Evolutionary conservation across 2,888 invertebrate genomes (phyloP).

Genomic region (Dicycla oo): DNA sequence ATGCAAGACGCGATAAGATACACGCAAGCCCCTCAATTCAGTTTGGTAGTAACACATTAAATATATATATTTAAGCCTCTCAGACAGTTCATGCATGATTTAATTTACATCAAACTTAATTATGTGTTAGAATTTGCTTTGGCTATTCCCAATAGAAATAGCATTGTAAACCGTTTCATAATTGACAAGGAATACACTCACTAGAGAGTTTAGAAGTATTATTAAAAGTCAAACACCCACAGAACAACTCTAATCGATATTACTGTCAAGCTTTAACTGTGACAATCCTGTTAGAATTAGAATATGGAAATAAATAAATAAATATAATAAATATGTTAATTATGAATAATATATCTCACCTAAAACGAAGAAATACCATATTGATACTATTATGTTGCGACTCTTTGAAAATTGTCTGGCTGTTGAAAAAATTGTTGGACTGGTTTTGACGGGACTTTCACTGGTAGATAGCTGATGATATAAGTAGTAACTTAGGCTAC

Average conservation of each 20-base stretch:
- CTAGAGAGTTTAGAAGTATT: not conserved
- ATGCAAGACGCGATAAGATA: conserved; percentile 34
- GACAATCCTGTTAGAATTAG: not conserved
- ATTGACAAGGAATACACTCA: not conserved
- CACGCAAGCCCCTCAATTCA: conserved; percentile 11
- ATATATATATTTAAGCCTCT: not conserved
- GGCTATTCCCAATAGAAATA: not conserved
- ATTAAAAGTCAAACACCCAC: not conserved
- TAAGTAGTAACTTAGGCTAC: too few species aligned
- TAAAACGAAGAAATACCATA: not conserved
- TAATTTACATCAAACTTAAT: not conserved
- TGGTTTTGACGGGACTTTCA: too few species aligned
- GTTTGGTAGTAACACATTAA: not conserved
- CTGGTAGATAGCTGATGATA: too few species aligned
- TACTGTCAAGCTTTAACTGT: not conserved
- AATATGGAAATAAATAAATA: too few species aligned
- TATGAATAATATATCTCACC: too few species aligned
- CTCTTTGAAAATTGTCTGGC: too few species aligned
- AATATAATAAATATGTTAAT: too few species aligned
- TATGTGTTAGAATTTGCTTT: too few species aligned
- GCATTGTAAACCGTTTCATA: not conserved
- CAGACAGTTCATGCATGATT: not conserved
- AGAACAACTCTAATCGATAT: not conserved
- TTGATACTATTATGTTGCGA: not conserved
- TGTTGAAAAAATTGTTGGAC: too few species aligned